Evolutionary conservation across 2,113 vertebrate genomes (phyloP).

Genomic region (Australoheros scitulus): DNA sequence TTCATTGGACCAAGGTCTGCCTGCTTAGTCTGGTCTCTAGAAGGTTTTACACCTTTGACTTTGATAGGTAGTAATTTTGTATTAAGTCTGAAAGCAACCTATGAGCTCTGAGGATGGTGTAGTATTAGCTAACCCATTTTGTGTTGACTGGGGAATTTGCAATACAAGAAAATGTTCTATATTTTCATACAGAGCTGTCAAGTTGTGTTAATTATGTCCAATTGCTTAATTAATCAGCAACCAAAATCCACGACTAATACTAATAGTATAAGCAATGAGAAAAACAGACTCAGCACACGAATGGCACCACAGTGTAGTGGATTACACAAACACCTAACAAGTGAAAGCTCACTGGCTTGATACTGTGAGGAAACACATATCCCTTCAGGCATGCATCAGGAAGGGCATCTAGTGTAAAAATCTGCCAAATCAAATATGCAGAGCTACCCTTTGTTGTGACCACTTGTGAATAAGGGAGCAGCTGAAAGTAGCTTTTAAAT

Average conservation of each 20-base stretch:
- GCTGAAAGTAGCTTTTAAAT: background rate
- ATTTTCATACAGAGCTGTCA: no score
- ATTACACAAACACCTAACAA: background rate
- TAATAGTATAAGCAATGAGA: background rate
- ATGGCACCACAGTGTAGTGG: background rate
- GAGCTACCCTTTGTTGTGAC: background rate
- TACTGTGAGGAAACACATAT: background rate
- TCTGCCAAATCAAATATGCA: conserved; percentile 8
- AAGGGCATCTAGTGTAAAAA: background rate
- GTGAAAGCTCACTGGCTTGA: background rate
- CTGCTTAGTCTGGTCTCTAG: background rate
- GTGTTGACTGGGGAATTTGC: background rate
- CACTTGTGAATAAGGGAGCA: background rate
- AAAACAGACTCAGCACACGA: rapidly evolving
- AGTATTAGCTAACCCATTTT: background rate
- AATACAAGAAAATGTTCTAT: background rate
- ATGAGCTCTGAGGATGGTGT: conserved; percentile 2
- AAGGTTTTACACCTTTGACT: background rate
- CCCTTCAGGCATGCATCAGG: background rate
- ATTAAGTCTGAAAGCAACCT: background rate
- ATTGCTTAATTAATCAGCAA: no score
- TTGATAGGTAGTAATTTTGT: background rate
- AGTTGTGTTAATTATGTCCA: no score
- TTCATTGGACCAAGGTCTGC: background rate
- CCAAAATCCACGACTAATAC: background rate